Percentiles rank a stretch among this genome's conserved stretches.
Conservation (phyloP, 1,140 invertebrate genomes). For the Nephila pilipes region DNA sequence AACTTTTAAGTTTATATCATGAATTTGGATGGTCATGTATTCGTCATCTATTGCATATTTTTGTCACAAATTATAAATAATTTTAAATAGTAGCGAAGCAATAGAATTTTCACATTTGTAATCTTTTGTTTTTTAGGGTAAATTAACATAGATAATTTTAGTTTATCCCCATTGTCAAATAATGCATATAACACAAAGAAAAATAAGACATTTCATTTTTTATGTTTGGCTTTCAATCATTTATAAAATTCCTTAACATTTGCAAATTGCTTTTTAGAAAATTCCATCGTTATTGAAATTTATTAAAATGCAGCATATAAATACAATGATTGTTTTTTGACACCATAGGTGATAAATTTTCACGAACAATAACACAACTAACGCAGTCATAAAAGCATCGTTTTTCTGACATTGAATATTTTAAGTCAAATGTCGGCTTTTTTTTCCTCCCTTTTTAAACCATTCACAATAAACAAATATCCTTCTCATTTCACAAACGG, state of each 20-base stretch:
- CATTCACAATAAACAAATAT: constrained; percentile 28
- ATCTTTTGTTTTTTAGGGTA: too few species aligned
- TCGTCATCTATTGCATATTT: too few species aligned
- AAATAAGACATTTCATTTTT: too few species aligned
- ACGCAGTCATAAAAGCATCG: not conserved
- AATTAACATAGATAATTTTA: too few species aligned
- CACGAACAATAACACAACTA: not conserved
- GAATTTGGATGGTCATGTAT: too few species aligned
- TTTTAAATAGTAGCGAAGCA: too few species aligned
- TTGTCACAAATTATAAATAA: too few species aligned
- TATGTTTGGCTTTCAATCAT: not conserved
- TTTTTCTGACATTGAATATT: constrained; percentile 1
- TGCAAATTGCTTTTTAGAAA: too few species aligned
- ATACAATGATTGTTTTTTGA: not conserved
- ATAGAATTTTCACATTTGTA: too few species aligned
- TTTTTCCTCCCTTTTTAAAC: not conserved
- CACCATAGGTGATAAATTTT: not conserved
- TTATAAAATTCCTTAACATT: not conserved
- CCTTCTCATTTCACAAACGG: not conserved
- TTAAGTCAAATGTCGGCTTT: not conserved
- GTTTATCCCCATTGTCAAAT: too few species aligned
- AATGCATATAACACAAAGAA: too few species aligned
- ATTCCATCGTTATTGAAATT: not conserved
- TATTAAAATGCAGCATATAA: not conserved
- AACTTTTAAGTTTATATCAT: too few species aligned